phyloP scores from a whole-genome alignment of 2,888 invertebrate genomes.

The Seira sanloemensis region DNA sequence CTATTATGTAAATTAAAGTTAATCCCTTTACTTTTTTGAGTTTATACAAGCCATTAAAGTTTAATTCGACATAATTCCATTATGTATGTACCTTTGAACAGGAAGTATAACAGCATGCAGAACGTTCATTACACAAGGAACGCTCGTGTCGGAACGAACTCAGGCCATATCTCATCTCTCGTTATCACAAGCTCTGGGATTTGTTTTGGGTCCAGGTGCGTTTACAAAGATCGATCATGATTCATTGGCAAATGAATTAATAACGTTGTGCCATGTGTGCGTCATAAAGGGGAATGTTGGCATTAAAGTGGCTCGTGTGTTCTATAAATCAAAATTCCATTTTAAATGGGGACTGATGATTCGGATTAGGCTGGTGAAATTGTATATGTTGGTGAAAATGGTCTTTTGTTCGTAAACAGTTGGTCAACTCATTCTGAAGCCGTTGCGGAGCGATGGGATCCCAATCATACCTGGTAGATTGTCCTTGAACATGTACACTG shows the following conservation, averaged over 20 bases:
- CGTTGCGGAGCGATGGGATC: slow-evolving; percentile 83
- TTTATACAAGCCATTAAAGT: no score
- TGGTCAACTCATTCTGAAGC: slow-evolving; percentile 87
- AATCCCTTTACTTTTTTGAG: no score
- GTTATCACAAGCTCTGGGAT: slow-evolving; percentile 90
- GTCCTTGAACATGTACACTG: slow-evolving; percentile 90
- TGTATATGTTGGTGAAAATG: not conserved
- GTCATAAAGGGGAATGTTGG: no score
- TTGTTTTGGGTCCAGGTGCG: slow-evolving; percentile 85
- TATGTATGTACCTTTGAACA: slow-evolving; percentile 75
- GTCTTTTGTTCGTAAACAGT: slow-evolving; percentile 76
- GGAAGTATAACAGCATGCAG: slow-evolving; percentile 90
- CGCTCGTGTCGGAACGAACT: slow-evolving; percentile 86
- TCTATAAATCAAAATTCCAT: no score
- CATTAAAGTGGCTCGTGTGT: no score
- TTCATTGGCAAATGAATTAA: slow-evolving; percentile 21
- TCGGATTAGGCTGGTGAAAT: not conserved
- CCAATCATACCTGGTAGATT: slow-evolving; percentile 78
- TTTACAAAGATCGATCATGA: slow-evolving; percentile 10
- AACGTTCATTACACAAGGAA: slow-evolving; percentile 90
- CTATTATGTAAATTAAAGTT: no score
- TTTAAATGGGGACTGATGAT: no score
- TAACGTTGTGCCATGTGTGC: no score
- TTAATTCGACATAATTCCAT: no score
- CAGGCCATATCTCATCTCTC: slow-evolving; percentile 89